Conservation (phyloP, 30 jellyfish, hydroid and myxozoan genomes). For the Aurelia sp. region DNA sequence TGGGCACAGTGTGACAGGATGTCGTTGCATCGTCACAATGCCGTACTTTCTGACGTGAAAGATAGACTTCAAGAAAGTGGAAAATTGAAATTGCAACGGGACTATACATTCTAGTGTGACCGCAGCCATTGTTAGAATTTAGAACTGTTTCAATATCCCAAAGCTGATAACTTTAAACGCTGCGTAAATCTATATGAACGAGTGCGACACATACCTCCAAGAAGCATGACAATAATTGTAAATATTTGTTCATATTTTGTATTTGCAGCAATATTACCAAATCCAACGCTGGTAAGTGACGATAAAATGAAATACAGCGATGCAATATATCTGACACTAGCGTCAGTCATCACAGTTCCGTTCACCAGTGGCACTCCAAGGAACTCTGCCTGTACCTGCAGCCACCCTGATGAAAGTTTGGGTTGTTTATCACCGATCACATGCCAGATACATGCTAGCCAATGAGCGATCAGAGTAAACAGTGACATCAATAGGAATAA, state of each 20-base stretch:
- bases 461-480: slow-evolving; percentile 89
- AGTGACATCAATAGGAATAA: slow-evolving; percentile 81
- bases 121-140: too few species aligned
- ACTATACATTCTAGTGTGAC: too few species aligned
- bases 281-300: slow-evolving; percentile 95
- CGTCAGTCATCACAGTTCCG: slow-evolving; percentile 19
- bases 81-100: too few species aligned
- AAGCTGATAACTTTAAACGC: too few species aligned
- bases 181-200: too few species aligned
- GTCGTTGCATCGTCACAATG: too few species aligned
- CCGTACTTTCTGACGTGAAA: too few species aligned
- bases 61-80: too few species aligned
- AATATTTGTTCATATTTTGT: slow-evolving; percentile 83
- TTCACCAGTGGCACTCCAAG: slow-evolving; percentile 34
- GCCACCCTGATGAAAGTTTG: slow-evolving; percentile 70
- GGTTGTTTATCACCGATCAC: slow-evolving; percentile 76
- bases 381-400: slow-evolving; percentile 43
- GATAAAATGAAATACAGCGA: slow-evolving; percentile 82
- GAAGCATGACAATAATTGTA: slow-evolving; percentile 84
- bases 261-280: slow-evolving; percentile 96
- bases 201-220: slow-evolving; percentile 78
- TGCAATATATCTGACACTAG: slow-evolving; percentile 65
- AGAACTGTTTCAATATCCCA: too few species aligned
- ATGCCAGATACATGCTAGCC: slow-evolving; percentile 98
- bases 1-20: too few species aligned